Base-by-base conservation (phyloP, 2,888 invertebrate genomes). In the Craniophora ligustri region DNA sequence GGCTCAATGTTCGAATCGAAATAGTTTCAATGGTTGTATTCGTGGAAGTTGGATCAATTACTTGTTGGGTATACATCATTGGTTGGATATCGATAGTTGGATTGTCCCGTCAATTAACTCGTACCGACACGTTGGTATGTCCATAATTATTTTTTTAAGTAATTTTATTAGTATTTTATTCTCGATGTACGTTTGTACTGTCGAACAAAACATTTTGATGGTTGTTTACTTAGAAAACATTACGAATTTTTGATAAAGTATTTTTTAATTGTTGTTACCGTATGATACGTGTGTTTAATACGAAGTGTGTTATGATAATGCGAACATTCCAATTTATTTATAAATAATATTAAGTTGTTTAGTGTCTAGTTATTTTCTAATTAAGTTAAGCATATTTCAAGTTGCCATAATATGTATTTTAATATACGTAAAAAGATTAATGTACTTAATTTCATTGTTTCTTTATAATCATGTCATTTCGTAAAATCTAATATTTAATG, bases 361-460 rank as follows among this genome's bases (percentile, higher is more conserved):
- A 72, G 67, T 74, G 72, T 75, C 72, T 68, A 75, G 73, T 69
- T 66, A 53, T 44, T 63, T 68, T 61, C 44, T 61, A 56, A 69
- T 75, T 79, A 68, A 66, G 66, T 67, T 72, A 78, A 82, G 76
- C 63, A 71, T 83, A 82, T 82, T 82, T 83, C 76, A 80, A 81
- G 91, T 87, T 92, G 92, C 92, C 92, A 92, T 92, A n/a, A n/a
- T n/a, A 76, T 84, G 86, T 82, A 81, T 85, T 84, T n/a, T n/a
- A n/a, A 75, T 76, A 61, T 63, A 75, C 63, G 67, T 82, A 71
- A 76, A 82, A 80, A 77, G 74, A 78, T 80, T n/a, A 79, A 85
- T 89, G 91, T 92, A 91, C 91, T 92, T 91, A 92, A 89, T 84
- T 84, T 81, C 74, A 75, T 75, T 75, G 65, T 70, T 77, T 72